Percentiles rank a stretch among this genome's conserved stretches.
phyloP scores from a whole-genome alignment of 2,888 invertebrate species.

The Megastigmus dorsalis region DNA sequence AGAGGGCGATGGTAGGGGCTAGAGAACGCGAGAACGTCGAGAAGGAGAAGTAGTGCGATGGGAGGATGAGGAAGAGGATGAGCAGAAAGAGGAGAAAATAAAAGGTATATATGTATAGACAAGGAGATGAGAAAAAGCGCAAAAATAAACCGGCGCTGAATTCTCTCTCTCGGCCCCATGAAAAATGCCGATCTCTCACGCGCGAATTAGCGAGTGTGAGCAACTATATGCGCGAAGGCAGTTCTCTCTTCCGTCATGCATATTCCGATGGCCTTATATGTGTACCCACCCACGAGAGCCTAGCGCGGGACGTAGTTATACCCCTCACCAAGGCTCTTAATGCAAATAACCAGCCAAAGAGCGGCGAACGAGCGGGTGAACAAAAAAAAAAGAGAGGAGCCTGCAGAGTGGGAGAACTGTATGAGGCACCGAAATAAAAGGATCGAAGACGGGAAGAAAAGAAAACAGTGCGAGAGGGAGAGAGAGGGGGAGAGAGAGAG shows the following conservation, averaged over 20 bases:
- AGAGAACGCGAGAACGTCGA: background rate
- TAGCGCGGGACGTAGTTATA: background rate
- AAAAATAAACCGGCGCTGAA: no score
- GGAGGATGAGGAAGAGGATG: background rate
- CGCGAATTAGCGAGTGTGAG: conserved; percentile 25
- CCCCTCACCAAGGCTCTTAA: conserved; percentile 11
- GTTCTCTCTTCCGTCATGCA: conserved; percentile 23
- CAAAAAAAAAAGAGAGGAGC: conserved; percentile 16
- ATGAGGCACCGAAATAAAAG: conserved; percentile 26
- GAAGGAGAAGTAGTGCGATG: no score
- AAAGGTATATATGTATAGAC: no score
- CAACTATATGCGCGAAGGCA: conserved; percentile 7
- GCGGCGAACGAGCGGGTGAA: background rate
- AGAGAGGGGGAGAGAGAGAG: conserved; percentile 1
- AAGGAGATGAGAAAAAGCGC: no score
- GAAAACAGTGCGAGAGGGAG: conserved; percentile 10
- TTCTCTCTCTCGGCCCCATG: background rate
- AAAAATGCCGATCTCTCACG: conserved; percentile 44
- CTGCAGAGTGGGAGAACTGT: background rate
- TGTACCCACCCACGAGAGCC: background rate
- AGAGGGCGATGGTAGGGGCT: background rate
- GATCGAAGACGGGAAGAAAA: conserved; percentile 18
- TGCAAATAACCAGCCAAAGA: conserved; percentile 49
- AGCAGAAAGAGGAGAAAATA: background rate
- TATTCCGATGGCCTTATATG: conserved; percentile 40